Evolutionary conservation across 2,113 vertebrate genomes (phyloP), one percentile per base, ranked within the genome.

Genomic region (Corythoichthys haematopterus): DNA sequence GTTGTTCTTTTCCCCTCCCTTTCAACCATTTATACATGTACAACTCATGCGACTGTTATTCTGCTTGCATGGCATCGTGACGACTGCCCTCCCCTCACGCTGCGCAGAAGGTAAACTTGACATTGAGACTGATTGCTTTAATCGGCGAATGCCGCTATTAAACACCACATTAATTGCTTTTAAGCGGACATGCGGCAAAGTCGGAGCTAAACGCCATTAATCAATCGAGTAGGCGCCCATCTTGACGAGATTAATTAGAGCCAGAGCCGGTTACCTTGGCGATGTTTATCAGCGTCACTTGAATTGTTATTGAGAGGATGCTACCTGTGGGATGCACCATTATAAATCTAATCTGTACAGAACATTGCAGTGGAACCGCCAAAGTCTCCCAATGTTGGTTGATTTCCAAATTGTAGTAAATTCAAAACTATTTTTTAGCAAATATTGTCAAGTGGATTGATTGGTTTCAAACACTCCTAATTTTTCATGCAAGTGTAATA

Each of bases 61-160:
- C 96, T 94, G 90, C 94, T 94, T 97, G 93, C 94, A 96, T 96
- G 95, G 93, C 93, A 93, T 92, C 20, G 13, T 94, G 94, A 80
- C 82, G 95, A 92, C 92, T 92, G 92, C 92, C 87, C 93, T 93
- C 93, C 92, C 92, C 92, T 92, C 88, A 93, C 93, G 85, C 93
- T 91, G 91, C 91, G 93, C 88, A 88, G 95, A 98, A 97, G 97
- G 96, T 97, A 98, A 97, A 62, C 60, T 46, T 90, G 53, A 47
- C 68, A 35, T 72, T 63, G 72, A 20, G 55, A 72, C 66, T 58
- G 51, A 51, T 75, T 60, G 63, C 66, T 71, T 61, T 67, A 60
- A 72, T 28, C 12, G 50, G 65, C 74, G 61, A 76, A 65, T 65
- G 64, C 47, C 51, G 46, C 66, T 65, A 67, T 72, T 79, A 69